Conservation (phyloP, 2,797 vertebrate species). For the Loris lydekkerianus region DNA sequence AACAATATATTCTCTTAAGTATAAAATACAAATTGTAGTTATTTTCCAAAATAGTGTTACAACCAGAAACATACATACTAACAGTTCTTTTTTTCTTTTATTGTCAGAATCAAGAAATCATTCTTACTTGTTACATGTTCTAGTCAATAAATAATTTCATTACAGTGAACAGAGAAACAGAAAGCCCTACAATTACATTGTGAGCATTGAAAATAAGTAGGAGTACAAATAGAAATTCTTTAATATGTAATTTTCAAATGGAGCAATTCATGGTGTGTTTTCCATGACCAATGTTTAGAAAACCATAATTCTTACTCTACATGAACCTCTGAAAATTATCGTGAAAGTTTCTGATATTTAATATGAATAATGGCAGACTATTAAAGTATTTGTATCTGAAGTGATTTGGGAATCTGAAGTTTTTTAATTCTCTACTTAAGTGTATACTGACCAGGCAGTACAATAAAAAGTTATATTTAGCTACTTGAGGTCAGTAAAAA, state of each 20-base stretch:
- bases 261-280: slow-evolving; percentile 14
- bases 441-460: not conserved
- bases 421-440: not conserved
- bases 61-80: not conserved
- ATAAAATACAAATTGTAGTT: not conserved
- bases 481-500: not conserved
- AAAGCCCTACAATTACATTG: not conserved
- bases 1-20: not conserved
- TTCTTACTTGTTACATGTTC: not conserved
- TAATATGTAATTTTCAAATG: not conserved
- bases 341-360: not conserved
- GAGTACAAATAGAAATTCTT: not conserved
- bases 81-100: not conserved
- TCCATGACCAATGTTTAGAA: not conserved
- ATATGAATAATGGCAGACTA: not conserved
- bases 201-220: not conserved
- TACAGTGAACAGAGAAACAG: not conserved
- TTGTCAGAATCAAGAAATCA: slow-evolving; percentile 7
- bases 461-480: not conserved
- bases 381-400: not conserved
- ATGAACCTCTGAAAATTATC: not conserved
- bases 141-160: not conserved
- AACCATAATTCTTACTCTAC: not conserved
- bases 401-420: not conserved
- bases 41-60: not conserved